A percentile compares a stretch with the other conserved stretches of the same genome.
These are phyloP conservation scores for Chaetura pelagica DNA, from an alignment of 2,113 vertebrate species.

Conservation along the genomic window DNA sequence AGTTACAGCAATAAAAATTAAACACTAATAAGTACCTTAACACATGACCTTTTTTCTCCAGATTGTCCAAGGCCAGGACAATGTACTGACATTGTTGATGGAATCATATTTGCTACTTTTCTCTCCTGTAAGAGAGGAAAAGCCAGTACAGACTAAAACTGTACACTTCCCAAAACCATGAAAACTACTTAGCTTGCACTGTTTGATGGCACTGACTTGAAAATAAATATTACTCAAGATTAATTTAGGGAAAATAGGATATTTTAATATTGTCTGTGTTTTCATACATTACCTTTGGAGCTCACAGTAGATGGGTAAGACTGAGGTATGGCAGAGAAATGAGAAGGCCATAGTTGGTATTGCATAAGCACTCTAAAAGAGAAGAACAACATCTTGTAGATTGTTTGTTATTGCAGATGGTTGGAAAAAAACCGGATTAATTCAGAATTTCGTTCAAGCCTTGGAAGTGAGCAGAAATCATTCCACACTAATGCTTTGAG, in stretches of 20 bases:
- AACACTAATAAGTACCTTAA: neutral
- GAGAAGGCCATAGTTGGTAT: slow-evolving; percentile 99
- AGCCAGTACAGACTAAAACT: neutral
- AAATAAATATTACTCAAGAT: neutral
- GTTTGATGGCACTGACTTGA: neutral
- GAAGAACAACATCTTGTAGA: neutral
- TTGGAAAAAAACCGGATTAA: neutral
- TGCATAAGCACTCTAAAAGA: slow-evolving; percentile 89
- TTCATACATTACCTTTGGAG: slow-evolving; percentile 79
- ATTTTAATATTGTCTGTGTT: neutral
- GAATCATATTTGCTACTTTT: neutral
- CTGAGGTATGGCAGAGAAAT: slow-evolving; percentile 96
- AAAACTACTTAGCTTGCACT: neutral
- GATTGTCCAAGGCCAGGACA: neutral
- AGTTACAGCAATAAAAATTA: neutral
- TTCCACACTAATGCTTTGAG: neutral
- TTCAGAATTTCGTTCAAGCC: neutral
- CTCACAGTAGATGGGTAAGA: slow-evolving; percentile 95
- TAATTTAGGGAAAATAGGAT: neutral
- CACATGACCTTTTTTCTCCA: neutral
- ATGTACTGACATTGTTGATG: neutral
- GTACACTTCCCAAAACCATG: neutral
- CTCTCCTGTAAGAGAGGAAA: slow-evolving; percentile 19
- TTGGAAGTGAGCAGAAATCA: neutral
- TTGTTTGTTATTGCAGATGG: neutral